Evolutionary conservation across 2,797 vertebrate species (phyloP).

Genomic region (Myotis vivesi): DNA sequence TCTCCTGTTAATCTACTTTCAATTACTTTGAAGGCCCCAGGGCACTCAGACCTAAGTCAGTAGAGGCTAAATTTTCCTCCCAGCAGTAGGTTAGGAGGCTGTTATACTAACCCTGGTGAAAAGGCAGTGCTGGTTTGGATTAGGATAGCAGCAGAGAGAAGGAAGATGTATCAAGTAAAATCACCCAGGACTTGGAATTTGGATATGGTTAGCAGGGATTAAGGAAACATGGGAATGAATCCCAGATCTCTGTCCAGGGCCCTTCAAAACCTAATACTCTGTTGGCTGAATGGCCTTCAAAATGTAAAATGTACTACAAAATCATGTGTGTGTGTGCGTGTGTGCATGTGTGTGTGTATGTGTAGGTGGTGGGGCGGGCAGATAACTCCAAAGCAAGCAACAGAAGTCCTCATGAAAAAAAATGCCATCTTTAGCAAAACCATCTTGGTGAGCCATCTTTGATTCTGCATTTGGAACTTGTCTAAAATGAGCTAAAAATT

Average conservation of each 20-base stretch:
- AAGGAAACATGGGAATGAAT: not conserved
- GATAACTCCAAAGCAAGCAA: not conserved
- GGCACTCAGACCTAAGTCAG: not conserved
- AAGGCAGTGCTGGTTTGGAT: not conserved
- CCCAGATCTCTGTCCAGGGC: not conserved
- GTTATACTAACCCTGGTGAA: not conserved
- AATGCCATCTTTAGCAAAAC: not conserved
- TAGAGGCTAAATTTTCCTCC: not conserved
- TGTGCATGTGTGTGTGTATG: too few relatives aligned
- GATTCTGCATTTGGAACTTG: not conserved
- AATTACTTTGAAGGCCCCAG: not conserved
- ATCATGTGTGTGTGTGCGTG: not conserved
- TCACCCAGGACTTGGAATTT: not conserved
- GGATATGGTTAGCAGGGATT: not conserved
- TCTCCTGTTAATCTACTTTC: not conserved
- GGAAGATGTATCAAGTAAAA: not conserved
- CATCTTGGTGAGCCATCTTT: not conserved
- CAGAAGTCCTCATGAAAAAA: not conserved
- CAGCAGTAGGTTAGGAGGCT: not conserved
- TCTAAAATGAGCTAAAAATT: constrained; percentile 17
- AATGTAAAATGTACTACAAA: not conserved
- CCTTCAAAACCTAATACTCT: not conserved
- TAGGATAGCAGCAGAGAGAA: not conserved
- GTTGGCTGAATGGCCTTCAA: not conserved
- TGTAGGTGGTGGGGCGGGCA: fast-evolving